phyloP scores from a whole-genome alignment of 2,797 vertebrate genomes.

The Arrhamphus sclerolepis region DNA sequence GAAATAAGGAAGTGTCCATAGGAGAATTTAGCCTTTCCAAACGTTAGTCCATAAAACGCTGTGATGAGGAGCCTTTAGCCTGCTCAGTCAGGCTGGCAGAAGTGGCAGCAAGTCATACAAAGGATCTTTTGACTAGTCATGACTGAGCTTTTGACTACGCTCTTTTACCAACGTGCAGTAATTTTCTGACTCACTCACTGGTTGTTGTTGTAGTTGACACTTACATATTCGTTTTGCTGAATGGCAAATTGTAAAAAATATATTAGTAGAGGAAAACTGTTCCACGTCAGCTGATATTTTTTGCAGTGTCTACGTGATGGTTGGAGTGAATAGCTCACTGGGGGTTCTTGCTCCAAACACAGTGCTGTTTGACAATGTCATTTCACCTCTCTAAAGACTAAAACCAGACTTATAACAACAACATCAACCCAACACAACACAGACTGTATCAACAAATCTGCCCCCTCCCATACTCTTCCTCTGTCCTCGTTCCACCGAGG shows the following conservation, averaged over 20 bases:
- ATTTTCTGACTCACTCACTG: conserved; percentile 52
- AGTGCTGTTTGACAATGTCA: conserved; percentile 35
- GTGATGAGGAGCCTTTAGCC: not conserved
- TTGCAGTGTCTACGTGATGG: conserved; percentile 32
- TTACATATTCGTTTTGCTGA: conserved; percentile 20
- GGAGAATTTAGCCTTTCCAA: not conserved
- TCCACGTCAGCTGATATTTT: conserved; percentile 27
- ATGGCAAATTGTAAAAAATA: conserved; percentile 13
- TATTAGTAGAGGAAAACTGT: conserved; percentile 20
- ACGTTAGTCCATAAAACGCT: conserved; percentile 18
- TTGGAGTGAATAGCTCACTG: conserved; percentile 24
- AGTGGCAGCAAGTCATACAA: conserved; percentile 59
- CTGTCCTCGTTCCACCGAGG: conserved; percentile 19
- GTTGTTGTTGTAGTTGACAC: conserved; percentile 25
- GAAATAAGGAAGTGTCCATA: conserved; percentile 28
- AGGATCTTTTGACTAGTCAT: conserved; percentile 66
- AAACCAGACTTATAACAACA: conserved; percentile 40
- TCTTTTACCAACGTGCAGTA: conserved; percentile 17
- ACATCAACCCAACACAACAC: conserved; percentile 36
- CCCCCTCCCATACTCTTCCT: conserved; percentile 3
- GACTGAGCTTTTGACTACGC: conserved; percentile 51
- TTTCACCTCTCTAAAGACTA: conserved; percentile 44
- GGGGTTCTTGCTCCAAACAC: conserved; percentile 25
- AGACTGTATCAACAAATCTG: conserved; percentile 47
- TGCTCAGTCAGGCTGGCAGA: conserved; percentile 32